phyloP scores from a whole-genome alignment of 2,888 invertebrate species.

The Podabrus alpinus region DNA sequence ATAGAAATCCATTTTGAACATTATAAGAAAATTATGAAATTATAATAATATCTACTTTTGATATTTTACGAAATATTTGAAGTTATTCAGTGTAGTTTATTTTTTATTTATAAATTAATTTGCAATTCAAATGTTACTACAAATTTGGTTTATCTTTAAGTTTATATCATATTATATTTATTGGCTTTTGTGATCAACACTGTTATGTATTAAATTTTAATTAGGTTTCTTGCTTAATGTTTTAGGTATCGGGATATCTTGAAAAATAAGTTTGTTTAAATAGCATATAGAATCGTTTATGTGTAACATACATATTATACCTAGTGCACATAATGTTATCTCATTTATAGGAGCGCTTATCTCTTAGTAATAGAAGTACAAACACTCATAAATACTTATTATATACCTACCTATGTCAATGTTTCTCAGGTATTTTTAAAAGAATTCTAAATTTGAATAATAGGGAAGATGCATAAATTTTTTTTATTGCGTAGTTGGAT shows the following conservation, averaged over 20 bases:
- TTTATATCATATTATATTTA: background rate
- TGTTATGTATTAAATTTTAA: background rate
- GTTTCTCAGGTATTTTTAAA: background rate
- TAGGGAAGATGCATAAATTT: background rate
- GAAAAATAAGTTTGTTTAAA: background rate
- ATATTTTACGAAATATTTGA: background rate
- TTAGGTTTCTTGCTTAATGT: too few species aligned
- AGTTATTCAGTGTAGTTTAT: background rate
- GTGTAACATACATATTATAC: background rate
- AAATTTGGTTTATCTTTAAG: background rate
- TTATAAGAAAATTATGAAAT: background rate
- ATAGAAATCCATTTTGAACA: background rate
- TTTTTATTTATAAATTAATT: background rate
- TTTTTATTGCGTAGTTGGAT: too few species aligned
- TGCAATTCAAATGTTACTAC: background rate
- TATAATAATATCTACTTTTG: background rate
- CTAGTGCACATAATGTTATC: slow-evolving; percentile 4
- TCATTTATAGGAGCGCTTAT: slow-evolving; percentile 1
- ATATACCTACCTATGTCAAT: background rate
- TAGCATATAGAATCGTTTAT: background rate
- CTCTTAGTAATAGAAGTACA: background rate
- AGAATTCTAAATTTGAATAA: background rate
- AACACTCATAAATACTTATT: background rate
- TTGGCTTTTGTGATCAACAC: background rate
- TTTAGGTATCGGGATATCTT: background rate